Conservation (phyloP, 2,888 invertebrate genomes). For the Erynnis tages region DNA sequence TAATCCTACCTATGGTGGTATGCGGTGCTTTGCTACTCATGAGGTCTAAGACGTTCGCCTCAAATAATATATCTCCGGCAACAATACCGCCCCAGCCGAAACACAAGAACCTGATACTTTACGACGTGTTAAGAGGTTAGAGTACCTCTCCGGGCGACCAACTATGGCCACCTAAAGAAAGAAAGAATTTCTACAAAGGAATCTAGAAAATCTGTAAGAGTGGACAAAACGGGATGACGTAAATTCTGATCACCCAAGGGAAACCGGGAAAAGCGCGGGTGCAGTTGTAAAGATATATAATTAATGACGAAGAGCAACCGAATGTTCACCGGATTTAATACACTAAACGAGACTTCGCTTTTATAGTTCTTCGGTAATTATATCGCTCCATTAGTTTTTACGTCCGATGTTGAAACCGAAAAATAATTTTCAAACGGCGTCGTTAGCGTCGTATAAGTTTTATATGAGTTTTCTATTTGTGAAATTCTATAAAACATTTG, state of each 20-base stretch:
- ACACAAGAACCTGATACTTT: no score
- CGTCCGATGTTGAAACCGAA: constrained; percentile 42
- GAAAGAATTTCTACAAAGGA: no score
- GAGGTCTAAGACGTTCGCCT: no score
- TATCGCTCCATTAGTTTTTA: constrained; percentile 65
- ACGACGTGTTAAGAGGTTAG: no score
- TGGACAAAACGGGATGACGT: constrained; percentile 1
- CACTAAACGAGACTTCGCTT: constrained; percentile 36
- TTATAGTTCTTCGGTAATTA: constrained; percentile 54
- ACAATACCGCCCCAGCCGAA: no score
- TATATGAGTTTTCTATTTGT: constrained; percentile 37
- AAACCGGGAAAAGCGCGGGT: background rate
- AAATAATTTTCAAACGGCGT: constrained; percentile 38
- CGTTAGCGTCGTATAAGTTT: constrained; percentile 40
- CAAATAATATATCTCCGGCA: no score
- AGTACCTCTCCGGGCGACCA: no score
- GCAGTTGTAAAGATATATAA: constrained; percentile 24
- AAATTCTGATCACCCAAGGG: constrained; percentile 2
- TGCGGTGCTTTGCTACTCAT: no score
- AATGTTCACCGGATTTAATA: constrained; percentile 27
- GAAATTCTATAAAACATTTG: constrained; percentile 10
- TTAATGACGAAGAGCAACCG: constrained; percentile 24
- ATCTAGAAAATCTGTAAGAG: no score
- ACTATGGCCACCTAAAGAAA: no score
- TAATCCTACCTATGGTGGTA: no score